Evolutionary conservation across 2,797 vertebrate genomes (phyloP), one percentile per base, ranked within the genome.

Genomic region (Hafferia zeledoni): DNA sequence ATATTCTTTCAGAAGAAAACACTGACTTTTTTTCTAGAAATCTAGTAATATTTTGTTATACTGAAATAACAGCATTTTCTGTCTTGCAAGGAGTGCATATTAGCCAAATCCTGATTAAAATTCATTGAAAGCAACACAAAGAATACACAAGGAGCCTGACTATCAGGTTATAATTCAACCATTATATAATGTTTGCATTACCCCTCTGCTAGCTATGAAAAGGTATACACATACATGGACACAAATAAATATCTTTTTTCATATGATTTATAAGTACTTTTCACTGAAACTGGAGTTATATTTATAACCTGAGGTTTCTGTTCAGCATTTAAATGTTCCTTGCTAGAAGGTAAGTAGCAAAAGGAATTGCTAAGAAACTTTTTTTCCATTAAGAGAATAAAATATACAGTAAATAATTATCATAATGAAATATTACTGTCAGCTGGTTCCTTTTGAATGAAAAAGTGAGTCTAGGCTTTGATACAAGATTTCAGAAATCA

Each of bases 121-220:
- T 90, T 94, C 88, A 91, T 78, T 65, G 86, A 94, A 76, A 92
- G 33, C 59, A 94, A 64, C 77, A 95, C 80, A 96, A 95, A 96
- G 91, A 87, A 84, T 88, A 69, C 75, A 83, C 52, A 67, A 94
- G 76, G 43, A 97, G 31, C 30, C 65, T 92, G 65, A 83, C n/a
- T 91, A 82, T 87, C 67, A 60, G 55, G 31, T 92, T 93, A 57
- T 85, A 89, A 93, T 86, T 87, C 87, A 83, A 50, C 22, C 24
- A 44, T 27, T 79, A 90, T 57, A 68, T 59, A 93, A 67, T 70
- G 30, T 74, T 91, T 74, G 19, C 60, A 57, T 82, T 90, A 84
- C 49, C 27, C 7, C 31, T 82, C 63, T 7, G 2, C 33, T 91
- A 72, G 55, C 20, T 83, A 35, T 49, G 63, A 41, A 69, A 47